These are phyloP conservation scores for Pangasius krempfi DNA, from an alignment of 2,797 vertebrate genomes.

Conservation along the genomic window DNA sequence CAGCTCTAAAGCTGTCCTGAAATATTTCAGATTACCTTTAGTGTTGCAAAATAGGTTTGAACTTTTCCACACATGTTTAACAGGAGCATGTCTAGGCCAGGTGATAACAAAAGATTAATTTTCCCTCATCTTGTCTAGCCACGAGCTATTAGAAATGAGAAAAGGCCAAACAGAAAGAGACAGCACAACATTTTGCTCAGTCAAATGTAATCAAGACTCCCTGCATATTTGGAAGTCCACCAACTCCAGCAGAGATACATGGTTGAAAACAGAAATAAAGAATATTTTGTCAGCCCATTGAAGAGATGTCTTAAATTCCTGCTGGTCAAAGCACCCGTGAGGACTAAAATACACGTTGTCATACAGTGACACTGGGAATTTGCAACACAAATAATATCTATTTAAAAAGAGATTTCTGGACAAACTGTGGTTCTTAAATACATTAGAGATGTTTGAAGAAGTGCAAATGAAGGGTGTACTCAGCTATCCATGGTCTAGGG, in stretches of 20 bases:
- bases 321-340: slow-evolving; percentile 5
- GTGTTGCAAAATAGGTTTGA: neutral
- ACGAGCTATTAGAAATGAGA: neutral
- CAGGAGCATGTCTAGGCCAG: neutral
- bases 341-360: neutral
- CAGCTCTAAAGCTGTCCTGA: slow-evolving; percentile 23
- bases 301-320: slow-evolving; percentile 5
- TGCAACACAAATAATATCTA: neutral
- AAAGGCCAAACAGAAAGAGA: neutral
- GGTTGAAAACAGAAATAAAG: slow-evolving; percentile 27
- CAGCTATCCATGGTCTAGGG: neutral
- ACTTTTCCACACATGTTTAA: slow-evolving; percentile 2
- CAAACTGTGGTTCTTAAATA: neutral
- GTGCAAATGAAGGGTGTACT: neutral
- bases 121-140: slow-evolving; percentile 1
- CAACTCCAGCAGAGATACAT: slow-evolving; percentile 19
- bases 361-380: neutral
- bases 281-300: slow-evolving; percentile 15
- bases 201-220: slow-evolving; percentile 32
- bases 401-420: neutral
- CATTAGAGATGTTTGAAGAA: neutral
- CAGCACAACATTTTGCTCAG: slow-evolving; percentile 28
- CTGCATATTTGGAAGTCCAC: slow-evolving; percentile 43
- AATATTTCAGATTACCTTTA: neutral
- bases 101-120: slow-evolving; percentile 20